Evolutionary conservation across 2,888 invertebrate genomes (phyloP).

Genomic region (Boloria selene): DNA sequence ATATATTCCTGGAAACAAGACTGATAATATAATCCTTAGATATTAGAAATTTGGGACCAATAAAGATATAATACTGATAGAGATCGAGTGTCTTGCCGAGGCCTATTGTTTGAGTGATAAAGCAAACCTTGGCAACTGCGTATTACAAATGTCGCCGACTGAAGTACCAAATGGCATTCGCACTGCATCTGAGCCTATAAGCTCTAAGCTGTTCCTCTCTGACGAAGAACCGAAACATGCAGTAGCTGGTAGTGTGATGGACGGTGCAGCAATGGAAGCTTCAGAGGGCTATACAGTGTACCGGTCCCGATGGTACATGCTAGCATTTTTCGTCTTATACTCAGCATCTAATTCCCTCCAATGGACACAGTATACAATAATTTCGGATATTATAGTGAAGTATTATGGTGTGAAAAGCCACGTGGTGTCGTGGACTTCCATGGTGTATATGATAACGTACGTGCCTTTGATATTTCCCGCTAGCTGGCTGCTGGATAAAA

Average conservation of each 20-base stretch:
- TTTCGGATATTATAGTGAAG: conserved; percentile 88
- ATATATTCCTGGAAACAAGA: conserved; percentile 15
- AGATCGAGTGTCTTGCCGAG: conserved; percentile 28
- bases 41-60: conserved; percentile 31
- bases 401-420: conserved; percentile 88
- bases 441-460: conserved; percentile 98
- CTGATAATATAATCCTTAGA: conserved; percentile 29
- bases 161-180: conserved; percentile 42
- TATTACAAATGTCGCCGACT: conserved; percentile 37
- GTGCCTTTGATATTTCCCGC: conserved; percentile 98
- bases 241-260: conserved; percentile 60
- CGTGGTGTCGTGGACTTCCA: conserved; percentile 96
- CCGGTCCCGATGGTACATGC: conserved; percentile 89
- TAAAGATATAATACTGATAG: conserved; percentile 25
- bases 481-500: conserved; percentile 96
- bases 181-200: conserved; percentile 45
- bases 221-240: conserved; percentile 47
- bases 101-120: conserved; percentile 29
- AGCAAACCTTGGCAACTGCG: conserved; percentile 12
- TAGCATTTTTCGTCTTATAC: conserved; percentile 91
- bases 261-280: conserved; percentile 47
- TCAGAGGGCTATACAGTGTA: conserved; percentile 80
- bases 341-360: conserved; percentile 96
- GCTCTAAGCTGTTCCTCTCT: conserved; percentile 44
- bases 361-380: conserved; percentile 98